phyloP scores from a whole-genome alignment of 2,888 invertebrate species.

The Resseliella maxima region DNA sequence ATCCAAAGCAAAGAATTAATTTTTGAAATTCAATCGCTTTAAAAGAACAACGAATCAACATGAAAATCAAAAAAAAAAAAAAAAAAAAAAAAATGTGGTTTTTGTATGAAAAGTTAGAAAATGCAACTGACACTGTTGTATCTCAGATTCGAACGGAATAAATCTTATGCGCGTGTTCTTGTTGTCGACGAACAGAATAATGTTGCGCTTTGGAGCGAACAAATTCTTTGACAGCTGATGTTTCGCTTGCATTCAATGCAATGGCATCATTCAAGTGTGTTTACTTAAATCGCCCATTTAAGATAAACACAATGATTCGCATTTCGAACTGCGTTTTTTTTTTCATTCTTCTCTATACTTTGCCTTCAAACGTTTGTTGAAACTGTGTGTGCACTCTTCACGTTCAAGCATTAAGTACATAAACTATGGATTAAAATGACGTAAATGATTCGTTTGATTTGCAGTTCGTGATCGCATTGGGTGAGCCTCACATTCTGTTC shows the following conservation, averaged over 20 bases:
- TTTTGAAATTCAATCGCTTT: background rate
- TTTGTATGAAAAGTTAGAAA: background rate
- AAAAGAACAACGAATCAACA: constrained; percentile 4
- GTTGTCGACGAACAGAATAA: background rate
- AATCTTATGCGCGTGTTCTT: background rate
- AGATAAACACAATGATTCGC: constrained; percentile 2
- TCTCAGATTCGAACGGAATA: background rate
- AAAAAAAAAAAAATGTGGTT: background rate
- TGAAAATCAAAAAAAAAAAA: no score
- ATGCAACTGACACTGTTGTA: background rate
- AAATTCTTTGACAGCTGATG: background rate
- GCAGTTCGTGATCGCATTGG: constrained; percentile 29
- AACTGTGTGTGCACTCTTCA: background rate
- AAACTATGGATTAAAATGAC: constrained; percentile 11
- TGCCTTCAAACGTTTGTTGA: background rate
- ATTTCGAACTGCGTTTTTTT: background rate
- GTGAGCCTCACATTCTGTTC: no score
- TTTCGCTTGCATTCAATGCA: background rate
- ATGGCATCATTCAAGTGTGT: constrained; percentile 15
- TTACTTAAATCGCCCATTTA: constrained; percentile 33
- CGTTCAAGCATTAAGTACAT: background rate
- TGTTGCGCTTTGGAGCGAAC: background rate
- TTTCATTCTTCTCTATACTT: background rate
- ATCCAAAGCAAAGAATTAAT: background rate
- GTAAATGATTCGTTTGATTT: constrained; percentile 34